Conservation (phyloP, 2,113 vertebrate species). For the Peromyscus maniculatus region DNA sequence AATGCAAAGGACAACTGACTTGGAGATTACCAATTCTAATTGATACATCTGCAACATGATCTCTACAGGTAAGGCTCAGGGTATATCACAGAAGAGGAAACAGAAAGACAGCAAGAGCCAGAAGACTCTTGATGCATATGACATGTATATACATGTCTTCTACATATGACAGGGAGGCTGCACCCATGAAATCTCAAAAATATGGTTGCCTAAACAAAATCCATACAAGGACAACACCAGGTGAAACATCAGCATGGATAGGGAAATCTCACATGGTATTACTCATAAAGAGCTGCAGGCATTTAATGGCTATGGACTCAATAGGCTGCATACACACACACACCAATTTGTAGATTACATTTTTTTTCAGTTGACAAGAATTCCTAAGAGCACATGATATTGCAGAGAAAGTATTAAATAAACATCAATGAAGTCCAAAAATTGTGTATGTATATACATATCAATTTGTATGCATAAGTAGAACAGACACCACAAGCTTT, state of each 20-base stretch:
- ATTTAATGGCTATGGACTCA: background rate
- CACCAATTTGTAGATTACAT: background rate
- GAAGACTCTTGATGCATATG: background rate
- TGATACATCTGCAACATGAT: background rate
- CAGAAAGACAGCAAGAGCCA: background rate
- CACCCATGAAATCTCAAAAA: background rate
- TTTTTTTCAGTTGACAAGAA: background rate
- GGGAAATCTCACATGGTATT: background rate
- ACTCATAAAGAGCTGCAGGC: background rate
- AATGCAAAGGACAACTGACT: background rate
- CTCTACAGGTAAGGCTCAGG: background rate
- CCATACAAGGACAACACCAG: background rate
- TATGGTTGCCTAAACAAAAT: background rate
- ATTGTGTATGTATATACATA: background rate
- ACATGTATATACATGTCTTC: background rate
- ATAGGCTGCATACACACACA: background rate
- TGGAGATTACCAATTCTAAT: background rate
- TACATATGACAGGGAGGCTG: background rate
- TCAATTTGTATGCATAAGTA: slow-evolving; percentile 2
- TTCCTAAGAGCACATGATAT: background rate
- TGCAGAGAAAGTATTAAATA: background rate
- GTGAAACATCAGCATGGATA: background rate
- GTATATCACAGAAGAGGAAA: background rate
- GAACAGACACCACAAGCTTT: background rate
- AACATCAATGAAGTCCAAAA: background rate